Percentiles rank a stretch among this genome's conserved stretches.
These are phyloP conservation scores for Scaptomyza pallida DNA, from an alignment of 1,140 invertebrate species.

Conservation along the genomic window DNA sequence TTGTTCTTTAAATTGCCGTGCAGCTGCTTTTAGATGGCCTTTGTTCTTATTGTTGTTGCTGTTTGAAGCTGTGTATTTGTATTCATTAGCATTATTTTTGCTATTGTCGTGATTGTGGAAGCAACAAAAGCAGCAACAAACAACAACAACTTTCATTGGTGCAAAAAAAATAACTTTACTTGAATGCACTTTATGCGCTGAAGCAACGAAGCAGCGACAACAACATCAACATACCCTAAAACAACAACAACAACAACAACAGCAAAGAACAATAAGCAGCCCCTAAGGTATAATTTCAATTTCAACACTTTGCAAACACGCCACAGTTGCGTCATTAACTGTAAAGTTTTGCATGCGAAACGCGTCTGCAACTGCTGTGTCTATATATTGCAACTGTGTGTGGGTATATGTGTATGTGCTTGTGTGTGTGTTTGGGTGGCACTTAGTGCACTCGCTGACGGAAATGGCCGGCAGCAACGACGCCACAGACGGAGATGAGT, in stretches of 20 bases:
- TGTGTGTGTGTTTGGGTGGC: slow-evolving; percentile 29
- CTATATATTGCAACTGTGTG: neutral
- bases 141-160: slow-evolving; percentile 7
- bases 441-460: slow-evolving; percentile 68
- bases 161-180: slow-evolving; percentile 25
- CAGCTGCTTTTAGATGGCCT: slow-evolving; percentile 22
- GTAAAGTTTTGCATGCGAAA: slow-evolving; percentile 75
- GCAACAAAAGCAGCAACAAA: slow-evolving; percentile 14
- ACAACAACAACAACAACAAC: slow-evolving; percentile 16
- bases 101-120: slow-evolving; percentile 41
- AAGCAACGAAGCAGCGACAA: slow-evolving; percentile 5
- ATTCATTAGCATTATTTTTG: slow-evolving; percentile 74
- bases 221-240: slow-evolving; percentile 13
- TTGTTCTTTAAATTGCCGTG: slow-evolving; percentile 35
- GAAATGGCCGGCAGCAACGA: slow-evolving; percentile 71
- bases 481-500: slow-evolving; percentile 57
- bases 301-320: slow-evolving; percentile 81
- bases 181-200: slow-evolving; percentile 61
- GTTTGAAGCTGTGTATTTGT: slow-evolving; percentile 49
- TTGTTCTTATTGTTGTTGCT: slow-evolving; percentile 30
- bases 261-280: slow-evolving; percentile 47
- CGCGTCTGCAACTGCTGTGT: slow-evolving; percentile 54
- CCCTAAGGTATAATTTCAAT: slow-evolving; percentile 80
- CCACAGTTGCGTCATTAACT: slow-evolving; percentile 82
- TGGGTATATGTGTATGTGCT: neutral